These are phyloP conservation scores for Amphilophus citrinellus DNA, from an alignment of 2,113 vertebrate genomes.

Conservation along the genomic window DNA sequence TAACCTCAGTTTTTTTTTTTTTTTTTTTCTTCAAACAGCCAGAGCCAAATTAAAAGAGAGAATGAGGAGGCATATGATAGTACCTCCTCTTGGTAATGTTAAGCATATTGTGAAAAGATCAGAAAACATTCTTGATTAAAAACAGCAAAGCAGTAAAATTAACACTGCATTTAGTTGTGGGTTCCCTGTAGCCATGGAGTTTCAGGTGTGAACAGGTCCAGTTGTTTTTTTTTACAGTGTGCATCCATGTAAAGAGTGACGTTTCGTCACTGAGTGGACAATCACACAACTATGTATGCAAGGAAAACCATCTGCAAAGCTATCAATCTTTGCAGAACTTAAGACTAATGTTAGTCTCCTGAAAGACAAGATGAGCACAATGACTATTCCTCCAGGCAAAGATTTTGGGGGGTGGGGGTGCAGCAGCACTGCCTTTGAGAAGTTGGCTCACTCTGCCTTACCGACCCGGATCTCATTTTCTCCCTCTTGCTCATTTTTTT, in stretches of 20 bases:
- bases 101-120: neutral
- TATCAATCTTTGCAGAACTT: constrained; percentile 13
- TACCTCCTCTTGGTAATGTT: neutral
- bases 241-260: neutral
- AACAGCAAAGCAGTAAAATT: neutral
- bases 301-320: constrained; percentile 11
- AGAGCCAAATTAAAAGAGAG: neutral
- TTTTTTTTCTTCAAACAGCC: neutral
- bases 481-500: neutral
- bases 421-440: neutral
- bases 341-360: neutral
- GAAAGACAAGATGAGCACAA: constrained; percentile 19
- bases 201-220: neutral
- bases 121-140: neutral
- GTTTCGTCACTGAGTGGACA: neutral
- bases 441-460: constrained; percentile 28
- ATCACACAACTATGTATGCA: constrained; percentile 10
- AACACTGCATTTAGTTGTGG: neutral
- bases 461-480: neutral
- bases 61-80: neutral
- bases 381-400: neutral
- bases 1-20: neutral
- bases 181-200: neutral
- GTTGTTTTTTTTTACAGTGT: neutral
- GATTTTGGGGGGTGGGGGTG: neutral